A percentile compares a stretch with the other conserved stretches of the same genome.
These are phyloP conservation scores for Chionoecetes opilio DNA, from an alignment of 1,140 invertebrate species.

Conservation along the genomic window DNA sequence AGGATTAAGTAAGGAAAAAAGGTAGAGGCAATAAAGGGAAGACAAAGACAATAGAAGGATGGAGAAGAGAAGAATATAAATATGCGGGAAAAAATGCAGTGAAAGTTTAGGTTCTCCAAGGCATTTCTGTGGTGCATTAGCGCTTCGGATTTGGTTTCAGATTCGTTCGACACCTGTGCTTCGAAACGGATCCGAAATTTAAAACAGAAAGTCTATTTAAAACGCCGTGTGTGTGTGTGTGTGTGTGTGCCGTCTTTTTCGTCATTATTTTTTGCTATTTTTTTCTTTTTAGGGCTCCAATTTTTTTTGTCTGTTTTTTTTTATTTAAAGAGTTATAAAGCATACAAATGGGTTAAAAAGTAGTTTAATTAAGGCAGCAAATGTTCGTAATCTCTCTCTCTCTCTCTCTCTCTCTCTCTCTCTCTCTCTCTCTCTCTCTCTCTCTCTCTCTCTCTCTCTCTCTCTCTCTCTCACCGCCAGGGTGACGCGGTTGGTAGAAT, in stretches of 20 bases:
- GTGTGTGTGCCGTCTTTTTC: not conserved
- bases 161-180: not conserved
- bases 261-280: not conserved
- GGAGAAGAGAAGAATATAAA: too few species aligned
- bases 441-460: constrained; percentile 48
- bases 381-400: too few species aligned
- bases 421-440: constrained; percentile 41
- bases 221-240: not conserved
- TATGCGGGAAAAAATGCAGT: too few species aligned
- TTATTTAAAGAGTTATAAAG: not conserved
- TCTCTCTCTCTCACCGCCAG: too few species aligned
- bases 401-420: not conserved
- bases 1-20: too few species aligned
- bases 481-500: too few species aligned
- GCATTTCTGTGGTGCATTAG: not conserved
- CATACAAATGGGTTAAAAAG: too few species aligned
- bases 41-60: not conserved
- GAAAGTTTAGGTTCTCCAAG: not conserved
- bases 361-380: too few species aligned
- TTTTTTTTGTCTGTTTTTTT: not conserved
- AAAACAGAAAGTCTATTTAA: not conserved
- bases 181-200: not conserved
- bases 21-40: not conserved
- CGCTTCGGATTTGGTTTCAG: not conserved
- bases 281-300: not conserved